Evolutionary conservation across 2,888 invertebrate species (phyloP).

Genomic region (Aphodius sticticus): DNA sequence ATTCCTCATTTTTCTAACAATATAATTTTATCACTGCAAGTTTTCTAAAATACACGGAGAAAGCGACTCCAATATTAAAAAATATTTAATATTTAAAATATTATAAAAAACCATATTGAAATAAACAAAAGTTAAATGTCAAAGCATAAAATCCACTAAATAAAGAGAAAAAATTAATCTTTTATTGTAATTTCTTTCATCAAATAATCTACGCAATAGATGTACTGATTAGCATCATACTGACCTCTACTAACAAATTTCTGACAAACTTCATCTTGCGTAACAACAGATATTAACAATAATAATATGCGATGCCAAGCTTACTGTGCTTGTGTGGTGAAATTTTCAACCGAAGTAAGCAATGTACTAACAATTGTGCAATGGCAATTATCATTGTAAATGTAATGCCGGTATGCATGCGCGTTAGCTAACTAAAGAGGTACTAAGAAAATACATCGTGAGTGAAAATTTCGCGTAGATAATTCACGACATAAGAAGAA

Average conservation of each 20-base stretch:
- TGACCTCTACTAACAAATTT: background rate
- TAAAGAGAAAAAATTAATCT: too few species aligned
- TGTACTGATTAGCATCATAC: too few species aligned
- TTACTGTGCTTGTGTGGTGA: background rate
- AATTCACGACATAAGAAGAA: background rate
- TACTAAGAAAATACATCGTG: background rate
- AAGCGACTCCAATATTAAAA: too few species aligned
- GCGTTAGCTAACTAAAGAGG: conserved; percentile 4
- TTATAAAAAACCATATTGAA: too few species aligned
- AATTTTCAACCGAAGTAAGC: background rate
- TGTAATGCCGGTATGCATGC: background rate
- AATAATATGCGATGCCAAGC: background rate
- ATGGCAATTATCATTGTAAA: conserved; percentile 4
- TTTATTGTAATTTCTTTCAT: too few species aligned
- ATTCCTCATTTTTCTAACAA: too few species aligned
- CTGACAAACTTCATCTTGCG: background rate
- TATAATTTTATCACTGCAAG: too few species aligned
- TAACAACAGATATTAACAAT: background rate
- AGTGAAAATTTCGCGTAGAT: background rate
- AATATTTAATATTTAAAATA: too few species aligned
- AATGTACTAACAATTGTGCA: background rate
- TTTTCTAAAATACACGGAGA: too few species aligned
- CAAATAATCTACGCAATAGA: too few species aligned
- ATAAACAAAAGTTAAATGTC: too few species aligned
- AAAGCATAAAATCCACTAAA: too few species aligned